Evolutionary conservation across 2,888 invertebrate species (phyloP), one percentile per base, ranked within the genome.

Genomic region (Idaea straminata): DNA sequence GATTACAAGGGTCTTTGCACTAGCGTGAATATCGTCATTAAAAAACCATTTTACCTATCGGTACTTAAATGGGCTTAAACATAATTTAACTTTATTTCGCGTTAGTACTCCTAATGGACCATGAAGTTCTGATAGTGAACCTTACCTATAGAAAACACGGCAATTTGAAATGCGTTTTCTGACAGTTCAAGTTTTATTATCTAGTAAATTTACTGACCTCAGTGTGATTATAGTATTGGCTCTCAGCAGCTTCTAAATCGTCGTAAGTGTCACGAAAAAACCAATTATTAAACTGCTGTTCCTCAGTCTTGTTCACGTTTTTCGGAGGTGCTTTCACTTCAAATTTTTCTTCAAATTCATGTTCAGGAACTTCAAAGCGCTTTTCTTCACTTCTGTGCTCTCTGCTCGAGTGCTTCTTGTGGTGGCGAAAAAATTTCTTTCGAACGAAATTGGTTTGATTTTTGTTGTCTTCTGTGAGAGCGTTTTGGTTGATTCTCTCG

Each of bases 271-370:
- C 90, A 58, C 88, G 90, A 88, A 89, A 87, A 86, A 86, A 86
- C 92, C 92, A 92, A 57, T 85, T 77, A 57, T 83, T 77, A 61
- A 92, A 92, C 59, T 83, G 83, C 38, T 86, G 78, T 0, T 73
- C 76, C 34, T 74, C 75, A 16, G 77, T 76, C 6, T 62, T 74
- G 64, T 79, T 83, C 1, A 68, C 35, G 63, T 73, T 76, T 59
- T 93, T 91, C 0, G 87, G 85, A 7, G 94, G 94, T 4, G 93
- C 84, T 79, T 91, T 93, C 4, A 91, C 79, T 79, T 94, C 94
- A 71, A 95, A 94, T 74, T 84, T 93, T 58, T 93, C 93, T 81
- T 94, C 94, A 65, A 95, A 95, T 66, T 95, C 95, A 68, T 95
- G 95, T 69, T 93, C 93, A 0, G 95, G 95, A 66, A 93, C 82